These are phyloP conservation scores for Ceryle rudis DNA, from an alignment of 2,797 vertebrate genomes.

Conservation along the genomic window DNA sequence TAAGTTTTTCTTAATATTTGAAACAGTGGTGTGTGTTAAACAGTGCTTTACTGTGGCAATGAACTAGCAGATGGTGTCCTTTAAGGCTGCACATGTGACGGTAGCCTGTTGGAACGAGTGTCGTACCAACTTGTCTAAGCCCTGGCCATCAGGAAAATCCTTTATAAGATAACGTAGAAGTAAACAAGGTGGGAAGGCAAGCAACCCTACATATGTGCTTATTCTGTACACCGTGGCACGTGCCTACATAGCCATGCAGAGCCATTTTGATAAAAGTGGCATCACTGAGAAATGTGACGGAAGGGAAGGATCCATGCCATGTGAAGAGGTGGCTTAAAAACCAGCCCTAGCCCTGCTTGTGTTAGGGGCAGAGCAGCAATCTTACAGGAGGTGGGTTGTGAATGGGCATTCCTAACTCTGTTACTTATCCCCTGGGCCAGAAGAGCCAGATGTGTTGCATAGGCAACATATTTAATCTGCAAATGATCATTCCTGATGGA, in stretches of 20 bases:
- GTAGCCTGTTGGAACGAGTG: background rate
- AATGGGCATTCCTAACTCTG: background rate
- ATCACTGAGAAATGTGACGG: background rate
- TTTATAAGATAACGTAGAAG: background rate
- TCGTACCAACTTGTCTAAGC: background rate
- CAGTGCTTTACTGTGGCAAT: background rate
- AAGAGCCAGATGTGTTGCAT: conserved; percentile 34
- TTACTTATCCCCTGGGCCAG: background rate
- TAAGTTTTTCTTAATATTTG: background rate
- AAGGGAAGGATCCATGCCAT: background rate
- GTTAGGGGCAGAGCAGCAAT: background rate
- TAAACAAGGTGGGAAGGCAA: background rate
- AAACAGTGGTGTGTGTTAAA: background rate
- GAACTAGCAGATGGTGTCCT: background rate
- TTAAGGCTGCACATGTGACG: background rate
- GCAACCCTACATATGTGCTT: accelerated
- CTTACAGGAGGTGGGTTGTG: background rate
- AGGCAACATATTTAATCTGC: conserved; percentile 14
- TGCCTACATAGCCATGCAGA: background rate
- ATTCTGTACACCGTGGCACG: accelerated
- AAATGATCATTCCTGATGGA: conserved; percentile 31
- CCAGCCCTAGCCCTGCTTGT: background rate
- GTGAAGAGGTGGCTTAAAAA: background rate
- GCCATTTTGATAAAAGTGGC: background rate
- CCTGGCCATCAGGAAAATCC: background rate